phyloP scores from a whole-genome alignment of 2,888 invertebrate genomes.

The Netelia melanura region DNA sequence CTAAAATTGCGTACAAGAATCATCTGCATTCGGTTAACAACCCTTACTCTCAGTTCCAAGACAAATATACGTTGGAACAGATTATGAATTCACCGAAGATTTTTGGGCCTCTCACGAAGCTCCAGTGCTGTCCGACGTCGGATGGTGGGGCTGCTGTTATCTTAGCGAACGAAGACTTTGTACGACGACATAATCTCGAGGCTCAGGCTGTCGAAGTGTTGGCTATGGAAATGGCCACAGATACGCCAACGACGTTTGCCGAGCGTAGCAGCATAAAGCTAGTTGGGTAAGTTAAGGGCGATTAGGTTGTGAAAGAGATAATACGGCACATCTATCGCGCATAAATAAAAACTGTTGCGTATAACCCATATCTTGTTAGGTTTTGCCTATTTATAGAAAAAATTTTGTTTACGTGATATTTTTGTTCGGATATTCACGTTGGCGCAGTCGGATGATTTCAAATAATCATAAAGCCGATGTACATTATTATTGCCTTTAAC shows the following conservation, averaged over 20 bases:
- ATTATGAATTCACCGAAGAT: slow-evolving; percentile 95
- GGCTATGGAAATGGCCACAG: slow-evolving; percentile 98
- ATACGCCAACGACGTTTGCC: slow-evolving; percentile 93
- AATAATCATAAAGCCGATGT: too few relatives aligned
- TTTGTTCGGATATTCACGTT: too few relatives aligned
- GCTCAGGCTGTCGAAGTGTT: slow-evolving; percentile 97
- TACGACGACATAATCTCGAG: slow-evolving; percentile 92
- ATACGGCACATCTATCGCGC: neutral
- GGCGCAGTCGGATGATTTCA: too few relatives aligned
- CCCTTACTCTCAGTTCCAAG: slow-evolving; percentile 98
- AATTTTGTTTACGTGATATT: too few relatives aligned
- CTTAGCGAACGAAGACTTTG: slow-evolving; percentile 96
- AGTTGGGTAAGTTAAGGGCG: slow-evolving; percentile 83
- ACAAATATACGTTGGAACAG: slow-evolving; percentile 96
- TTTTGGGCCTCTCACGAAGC: slow-evolving; percentile 96
- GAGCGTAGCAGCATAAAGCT: slow-evolving; percentile 93
- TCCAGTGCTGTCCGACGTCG: slow-evolving; percentile 99
- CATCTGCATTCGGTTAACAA: slow-evolving; percentile 98
- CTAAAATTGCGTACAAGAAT: slow-evolving; percentile 99
- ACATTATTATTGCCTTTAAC: too few relatives aligned
- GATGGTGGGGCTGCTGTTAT: slow-evolving; percentile 99
- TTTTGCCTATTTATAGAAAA: too few relatives aligned
- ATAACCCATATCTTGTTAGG: too few relatives aligned
- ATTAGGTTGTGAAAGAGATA: slow-evolving; percentile 5
- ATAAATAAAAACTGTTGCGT: too few relatives aligned